Conservation (phyloP, 1,140 invertebrate genomes). For the Samia ricini region DNA sequence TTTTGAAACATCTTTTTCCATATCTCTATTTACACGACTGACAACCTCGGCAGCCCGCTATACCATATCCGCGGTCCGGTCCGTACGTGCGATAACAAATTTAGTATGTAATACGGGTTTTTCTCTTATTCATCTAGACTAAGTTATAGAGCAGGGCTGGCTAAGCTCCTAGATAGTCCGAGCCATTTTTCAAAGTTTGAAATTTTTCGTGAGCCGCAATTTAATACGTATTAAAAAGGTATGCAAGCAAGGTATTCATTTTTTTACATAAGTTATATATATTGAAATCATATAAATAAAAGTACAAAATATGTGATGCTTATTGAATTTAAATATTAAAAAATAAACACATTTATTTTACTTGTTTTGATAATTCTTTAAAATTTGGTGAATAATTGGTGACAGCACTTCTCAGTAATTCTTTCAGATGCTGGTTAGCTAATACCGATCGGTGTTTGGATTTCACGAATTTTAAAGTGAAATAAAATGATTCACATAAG, state of each 20-base stretch:
- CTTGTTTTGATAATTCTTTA: neutral
- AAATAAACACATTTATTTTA: slow-evolving; percentile 2
- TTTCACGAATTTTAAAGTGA: no score
- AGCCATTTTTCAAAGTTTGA: neutral
- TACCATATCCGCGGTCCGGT: no score
- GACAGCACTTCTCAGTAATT: slow-evolving; percentile 4
- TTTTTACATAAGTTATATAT: neutral
- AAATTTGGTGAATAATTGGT: slow-evolving; percentile 2
- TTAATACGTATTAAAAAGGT: slow-evolving; percentile 1
- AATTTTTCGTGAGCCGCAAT: slow-evolving; percentile 1
- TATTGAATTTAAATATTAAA: neutral
- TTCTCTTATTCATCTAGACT: no score
- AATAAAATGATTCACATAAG: no score
- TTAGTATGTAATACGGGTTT: no score
- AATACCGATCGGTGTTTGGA: no score
- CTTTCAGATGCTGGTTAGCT: neutral
- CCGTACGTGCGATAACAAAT: no score
- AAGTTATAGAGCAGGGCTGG: no score
- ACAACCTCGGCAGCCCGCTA: no score
- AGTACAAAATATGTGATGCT: slow-evolving; percentile 4
- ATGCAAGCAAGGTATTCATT: slow-evolving; percentile 1
- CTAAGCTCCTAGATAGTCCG: neutral
- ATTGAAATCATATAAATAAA: neutral
- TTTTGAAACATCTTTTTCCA: no score
- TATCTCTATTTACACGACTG: no score